Evolutionary conservation across 2,113 vertebrate species (phyloP).

Genomic region (Romanogobio albipinnatus): DNA sequence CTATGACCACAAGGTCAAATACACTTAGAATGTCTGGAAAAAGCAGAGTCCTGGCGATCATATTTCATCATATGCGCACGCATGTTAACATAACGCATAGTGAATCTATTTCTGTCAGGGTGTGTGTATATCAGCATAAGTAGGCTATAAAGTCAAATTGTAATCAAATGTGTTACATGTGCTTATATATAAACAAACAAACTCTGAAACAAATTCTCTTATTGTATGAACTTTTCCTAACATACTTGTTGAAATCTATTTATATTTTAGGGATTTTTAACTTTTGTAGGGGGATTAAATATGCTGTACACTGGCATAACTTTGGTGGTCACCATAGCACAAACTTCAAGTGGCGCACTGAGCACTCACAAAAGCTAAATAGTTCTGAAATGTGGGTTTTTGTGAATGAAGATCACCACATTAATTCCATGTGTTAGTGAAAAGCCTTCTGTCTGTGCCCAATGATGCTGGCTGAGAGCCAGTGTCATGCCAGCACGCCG

Average conservation of each 20-base stretch:
- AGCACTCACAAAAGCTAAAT: background rate
- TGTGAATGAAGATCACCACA: conserved; percentile 5
- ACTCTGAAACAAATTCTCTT: no score
- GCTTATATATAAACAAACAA: no score
- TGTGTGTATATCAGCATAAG: conserved; percentile 17
- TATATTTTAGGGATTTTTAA: background rate
- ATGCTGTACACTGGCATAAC: no score
- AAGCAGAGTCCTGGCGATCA: conserved; percentile 12
- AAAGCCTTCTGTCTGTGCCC: conserved; percentile 76
- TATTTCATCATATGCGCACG: conserved; percentile 12
- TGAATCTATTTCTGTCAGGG: background rate
- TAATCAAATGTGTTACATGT: no score
- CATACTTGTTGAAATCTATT: no score
- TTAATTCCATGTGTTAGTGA: conserved; percentile 70
- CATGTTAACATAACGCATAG: background rate
- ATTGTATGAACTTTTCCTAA: no score
- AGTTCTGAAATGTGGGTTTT: conserved; percentile 37
- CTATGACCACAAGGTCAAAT: conserved; percentile 41
- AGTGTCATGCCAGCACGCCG: conserved; percentile 75
- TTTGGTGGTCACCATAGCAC: no score
- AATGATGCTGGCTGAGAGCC: conserved; percentile 54
- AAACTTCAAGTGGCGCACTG: no score
- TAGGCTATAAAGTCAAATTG: no score
- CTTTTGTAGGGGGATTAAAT: background rate
- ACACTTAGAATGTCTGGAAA: conserved; percentile 24